A percentile compares a stretch with the other conserved stretches of the same genome.
phyloP scores from a whole-genome alignment of 2,888 invertebrate species.

The Glaucopsyche alexis region DNA sequence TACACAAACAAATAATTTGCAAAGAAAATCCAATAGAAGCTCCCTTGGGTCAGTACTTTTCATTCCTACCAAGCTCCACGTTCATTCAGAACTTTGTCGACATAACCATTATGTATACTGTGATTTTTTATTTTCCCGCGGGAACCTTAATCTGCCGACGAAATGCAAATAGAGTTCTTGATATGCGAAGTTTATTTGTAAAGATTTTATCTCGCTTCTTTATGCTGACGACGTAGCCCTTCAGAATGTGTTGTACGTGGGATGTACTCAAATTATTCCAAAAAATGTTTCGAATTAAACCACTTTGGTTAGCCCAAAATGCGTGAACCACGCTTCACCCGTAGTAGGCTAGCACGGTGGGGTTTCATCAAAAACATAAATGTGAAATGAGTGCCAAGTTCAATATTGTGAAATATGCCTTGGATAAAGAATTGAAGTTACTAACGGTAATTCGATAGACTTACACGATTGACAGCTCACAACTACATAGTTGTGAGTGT shows the following conservation, averaged over 20 bases:
- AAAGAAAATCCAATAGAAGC: neutral
- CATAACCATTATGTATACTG: constrained; percentile 6
- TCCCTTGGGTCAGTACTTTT: neutral
- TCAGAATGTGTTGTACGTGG: constrained; percentile 6
- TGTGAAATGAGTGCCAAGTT: too few species aligned
- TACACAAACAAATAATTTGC: neutral
- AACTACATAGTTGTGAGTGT: too few species aligned
- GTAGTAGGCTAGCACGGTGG: too few species aligned
- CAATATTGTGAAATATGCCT: too few species aligned
- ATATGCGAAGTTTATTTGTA: constrained; percentile 20
- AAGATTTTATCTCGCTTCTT: constrained; percentile 9
- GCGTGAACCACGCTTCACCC: too few species aligned
- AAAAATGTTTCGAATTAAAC: neutral
- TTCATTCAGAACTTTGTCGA: neutral
- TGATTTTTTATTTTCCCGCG: constrained; percentile 10
- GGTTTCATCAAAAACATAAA: too few species aligned
- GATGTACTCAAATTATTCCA: neutral
- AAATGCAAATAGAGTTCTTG: constrained; percentile 15
- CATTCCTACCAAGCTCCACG: neutral
- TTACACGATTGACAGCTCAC: too few species aligned
- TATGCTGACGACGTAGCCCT: constrained; percentile 7
- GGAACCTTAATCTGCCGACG: constrained; percentile 9
- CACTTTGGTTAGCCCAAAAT: neutral
- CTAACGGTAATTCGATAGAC: too few species aligned
- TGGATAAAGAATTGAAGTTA: too few species aligned